Conservation (phyloP, 2,113 vertebrate genomes). For the Ictidomys tridecemlineatus region DNA sequence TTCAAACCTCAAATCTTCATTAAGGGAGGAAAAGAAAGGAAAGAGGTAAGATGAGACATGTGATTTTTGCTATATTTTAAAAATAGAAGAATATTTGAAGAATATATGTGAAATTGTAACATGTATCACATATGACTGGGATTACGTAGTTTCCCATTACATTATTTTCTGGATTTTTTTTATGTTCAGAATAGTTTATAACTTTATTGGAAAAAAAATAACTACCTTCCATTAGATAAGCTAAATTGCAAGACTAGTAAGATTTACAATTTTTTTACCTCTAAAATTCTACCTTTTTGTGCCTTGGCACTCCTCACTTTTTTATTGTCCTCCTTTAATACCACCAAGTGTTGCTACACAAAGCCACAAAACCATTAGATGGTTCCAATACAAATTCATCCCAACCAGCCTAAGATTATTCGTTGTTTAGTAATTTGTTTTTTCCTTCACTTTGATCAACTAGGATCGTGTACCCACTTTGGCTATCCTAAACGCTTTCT, state of each 20-base stretch:
- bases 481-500: neutral
- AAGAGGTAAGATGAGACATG: neutral
- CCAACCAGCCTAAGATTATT: neutral
- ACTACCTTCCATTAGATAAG: neutral
- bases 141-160: neutral
- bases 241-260: neutral
- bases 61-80: neutral
- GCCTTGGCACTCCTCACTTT: neutral
- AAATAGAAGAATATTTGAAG: neutral
- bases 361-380: neutral
- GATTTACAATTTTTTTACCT: neutral
- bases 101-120: slow-evolving; percentile 19
- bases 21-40: slow-evolving; percentile 1
- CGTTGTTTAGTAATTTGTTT: slow-evolving; percentile 6
- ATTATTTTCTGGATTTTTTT: neutral
- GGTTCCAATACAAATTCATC: neutral
- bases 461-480: neutral
- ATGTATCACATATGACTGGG: neutral
- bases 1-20: slow-evolving; percentile 57
- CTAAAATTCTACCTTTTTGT: slow-evolving; percentile 10
- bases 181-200: slow-evolving; percentile 49
- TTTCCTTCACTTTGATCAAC: slow-evolving; percentile 37
- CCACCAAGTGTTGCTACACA: neutral
- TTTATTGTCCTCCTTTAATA: neutral
- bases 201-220: neutral